Evolutionary conservation across 2,113 vertebrate species (phyloP).

Genomic region (Urocolius indicus): DNA sequence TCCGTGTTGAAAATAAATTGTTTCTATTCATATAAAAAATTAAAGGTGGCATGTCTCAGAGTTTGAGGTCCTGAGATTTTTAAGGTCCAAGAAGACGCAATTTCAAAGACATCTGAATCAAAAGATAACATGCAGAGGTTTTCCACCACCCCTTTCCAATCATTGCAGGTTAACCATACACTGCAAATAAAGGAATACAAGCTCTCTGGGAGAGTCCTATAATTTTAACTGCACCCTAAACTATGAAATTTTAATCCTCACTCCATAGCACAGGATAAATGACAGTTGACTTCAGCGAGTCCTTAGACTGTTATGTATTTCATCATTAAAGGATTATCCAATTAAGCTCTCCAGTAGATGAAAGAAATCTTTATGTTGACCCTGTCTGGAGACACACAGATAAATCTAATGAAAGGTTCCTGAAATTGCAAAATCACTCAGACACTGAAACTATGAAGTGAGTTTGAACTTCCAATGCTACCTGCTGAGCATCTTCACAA

Average conservation of each 20-base stretch:
- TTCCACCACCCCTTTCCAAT: neutral
- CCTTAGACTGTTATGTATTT: neutral
- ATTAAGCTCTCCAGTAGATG: slow-evolving; percentile 8
- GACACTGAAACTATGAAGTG: neutral
- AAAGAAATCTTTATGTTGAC: slow-evolving; percentile 21
- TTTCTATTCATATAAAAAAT: neutral
- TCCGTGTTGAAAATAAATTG: neutral
- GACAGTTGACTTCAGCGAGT: neutral
- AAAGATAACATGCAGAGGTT: neutral
- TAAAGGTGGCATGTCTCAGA: neutral
- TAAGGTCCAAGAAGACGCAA: neutral
- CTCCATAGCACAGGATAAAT: neutral
- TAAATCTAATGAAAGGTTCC: slow-evolving; percentile 17
- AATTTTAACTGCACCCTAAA: neutral
- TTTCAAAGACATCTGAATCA: neutral
- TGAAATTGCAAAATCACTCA: neutral
- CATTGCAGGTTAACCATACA: rapidly evolving
- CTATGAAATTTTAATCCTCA: neutral
- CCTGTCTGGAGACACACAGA: neutral
- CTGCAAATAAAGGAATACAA: neutral
- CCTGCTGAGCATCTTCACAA: neutral
- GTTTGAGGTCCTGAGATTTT: neutral
- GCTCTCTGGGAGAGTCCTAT: neutral
- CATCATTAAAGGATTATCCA: neutral
- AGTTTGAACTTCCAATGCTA: slow-evolving; percentile 3